Percentiles rank a stretch among this genome's conserved stretches.
These are phyloP conservation scores for Aotus griseimembra DNA, from an alignment of 2,797 vertebrate genomes.

Conservation along the genomic window DNA sequence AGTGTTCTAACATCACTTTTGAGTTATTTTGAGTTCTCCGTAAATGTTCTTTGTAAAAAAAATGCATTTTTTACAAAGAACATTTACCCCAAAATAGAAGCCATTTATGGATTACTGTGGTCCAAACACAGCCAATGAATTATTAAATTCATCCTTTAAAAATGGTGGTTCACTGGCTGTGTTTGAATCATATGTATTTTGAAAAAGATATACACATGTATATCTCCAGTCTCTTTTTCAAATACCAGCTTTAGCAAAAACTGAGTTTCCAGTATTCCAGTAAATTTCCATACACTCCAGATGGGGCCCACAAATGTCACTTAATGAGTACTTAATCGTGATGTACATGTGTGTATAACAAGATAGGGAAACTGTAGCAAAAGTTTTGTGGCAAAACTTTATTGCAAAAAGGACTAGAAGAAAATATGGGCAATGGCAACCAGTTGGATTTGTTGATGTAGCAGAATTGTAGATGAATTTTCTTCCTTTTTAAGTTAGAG, in stretches of 20 bases:
- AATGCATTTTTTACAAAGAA: neutral
- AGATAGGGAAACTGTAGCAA: neutral
- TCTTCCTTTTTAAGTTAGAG: neutral
- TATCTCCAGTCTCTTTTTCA: neutral
- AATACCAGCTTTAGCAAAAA: conserved; percentile 20
- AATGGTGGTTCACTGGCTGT: neutral
- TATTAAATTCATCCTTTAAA: neutral
- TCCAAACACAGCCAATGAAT: neutral
- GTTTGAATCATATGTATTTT: neutral
- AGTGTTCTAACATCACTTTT: neutral
- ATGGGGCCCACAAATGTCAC: neutral
- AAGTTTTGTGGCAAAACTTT: conserved; percentile 26
- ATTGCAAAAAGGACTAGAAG: neutral
- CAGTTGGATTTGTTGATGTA: neutral
- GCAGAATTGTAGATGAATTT: neutral
- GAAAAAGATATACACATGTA: too few relatives aligned
- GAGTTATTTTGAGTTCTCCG: neutral
- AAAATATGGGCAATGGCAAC: neutral
- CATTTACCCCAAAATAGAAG: neutral
- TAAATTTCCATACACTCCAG: neutral
- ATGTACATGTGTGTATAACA: neutral
- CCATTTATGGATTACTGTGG: neutral
- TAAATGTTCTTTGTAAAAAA: neutral
- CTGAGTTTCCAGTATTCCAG: neutral
- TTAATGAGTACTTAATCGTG: neutral